Conservation (phyloP, 2,888 invertebrate genomes). For the Cryptosula pallasiana region DNA sequence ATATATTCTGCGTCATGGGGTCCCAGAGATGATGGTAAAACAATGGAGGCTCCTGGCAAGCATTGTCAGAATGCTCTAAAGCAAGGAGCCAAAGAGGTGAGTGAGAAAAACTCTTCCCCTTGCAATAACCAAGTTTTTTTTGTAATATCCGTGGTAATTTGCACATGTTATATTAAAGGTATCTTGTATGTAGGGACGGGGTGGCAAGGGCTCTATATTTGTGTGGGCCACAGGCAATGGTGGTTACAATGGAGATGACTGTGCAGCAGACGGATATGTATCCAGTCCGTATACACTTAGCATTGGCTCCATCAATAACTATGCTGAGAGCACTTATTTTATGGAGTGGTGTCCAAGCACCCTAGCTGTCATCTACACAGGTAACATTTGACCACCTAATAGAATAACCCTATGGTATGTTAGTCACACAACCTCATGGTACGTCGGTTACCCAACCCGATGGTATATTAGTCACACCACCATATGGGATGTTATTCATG, state of each 20-base stretch:
- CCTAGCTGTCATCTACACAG: slow-evolving; percentile 42
- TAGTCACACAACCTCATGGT: too few relatives aligned
- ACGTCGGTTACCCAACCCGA: too few relatives aligned
- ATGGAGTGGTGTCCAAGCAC: slow-evolving; percentile 48
- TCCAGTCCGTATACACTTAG: slow-evolving; percentile 44
- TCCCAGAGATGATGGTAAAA: slow-evolving; percentile 80
- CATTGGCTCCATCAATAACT: slow-evolving; percentile 41
- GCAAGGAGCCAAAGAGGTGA: slow-evolving; percentile 67
- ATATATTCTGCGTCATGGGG: slow-evolving; percentile 59
- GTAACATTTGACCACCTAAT: too few relatives aligned
- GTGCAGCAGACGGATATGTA: slow-evolving; percentile 50
- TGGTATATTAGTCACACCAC: too few relatives aligned
- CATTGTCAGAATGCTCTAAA: slow-evolving; percentile 70
- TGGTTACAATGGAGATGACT: slow-evolving; percentile 41
- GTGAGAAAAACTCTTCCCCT: too few relatives aligned
- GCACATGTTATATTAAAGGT: too few relatives aligned
- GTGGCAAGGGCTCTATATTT: slow-evolving; percentile 42
- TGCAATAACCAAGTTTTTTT: too few relatives aligned
- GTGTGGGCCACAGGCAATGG: slow-evolving; percentile 53
- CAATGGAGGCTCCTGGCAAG: slow-evolving; percentile 78
- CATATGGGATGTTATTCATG: too few relatives aligned
- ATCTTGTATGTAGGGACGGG: slow-evolving; percentile 37
- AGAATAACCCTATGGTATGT: too few relatives aligned
- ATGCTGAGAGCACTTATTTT: slow-evolving; percentile 41
- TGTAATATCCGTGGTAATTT: too few relatives aligned